Base-by-base conservation (phyloP, 1,140 invertebrate genomes). In the Coptotermes formosanus region DNA sequence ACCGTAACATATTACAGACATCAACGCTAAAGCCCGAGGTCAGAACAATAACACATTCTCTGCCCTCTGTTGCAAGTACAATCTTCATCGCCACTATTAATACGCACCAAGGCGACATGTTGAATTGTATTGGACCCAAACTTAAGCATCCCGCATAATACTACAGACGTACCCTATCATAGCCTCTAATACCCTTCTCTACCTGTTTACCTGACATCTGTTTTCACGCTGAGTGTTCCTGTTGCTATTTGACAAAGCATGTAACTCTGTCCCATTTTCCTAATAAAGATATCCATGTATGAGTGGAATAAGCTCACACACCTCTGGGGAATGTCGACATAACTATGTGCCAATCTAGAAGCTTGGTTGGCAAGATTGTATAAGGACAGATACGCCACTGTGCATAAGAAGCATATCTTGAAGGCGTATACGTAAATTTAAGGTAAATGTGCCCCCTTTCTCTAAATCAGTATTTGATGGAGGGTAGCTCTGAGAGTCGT, bases 1-100 rank as follows among this genome's bases (percentile, higher is more conserved):
- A 30, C 64, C 7, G n/a, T 75, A 16, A 75, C 64, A 75, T 75
- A 75, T 75, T 75, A 75, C 64, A 8, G 8, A 75, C 64, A 75
- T 75, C 64, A 75, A n/a, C 64, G 25, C 64, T 75, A n/a, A 75
- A 75, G 64, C 64, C n/a, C 14, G n/a, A 75, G 64, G 64, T 75
- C 64, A 75, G 64, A 75, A 75, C 64, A 75, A 75, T 75, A 30
- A 75, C 64, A 75, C n/a, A 75, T 75, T 75, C 64, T 75, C 25
- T 75, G 25, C 64, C 30, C 14, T n/a, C n/a, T n/a, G 25, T 30
- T 75, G 64, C n/a, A 75, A 30, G 64, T 75, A 30, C 64, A 75
- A 75, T 75, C 64, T 75, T 75, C 64, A 75, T 75, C 64, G n/a
- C 64, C 11, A 75, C 64, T n/a, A 75, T 75, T 75, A 75, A 75